Percentiles rank a stretch among this genome's conserved stretches.
Conservation (phyloP, 2,113 vertebrate genomes). For the Gracilinanus agilis region DNA sequence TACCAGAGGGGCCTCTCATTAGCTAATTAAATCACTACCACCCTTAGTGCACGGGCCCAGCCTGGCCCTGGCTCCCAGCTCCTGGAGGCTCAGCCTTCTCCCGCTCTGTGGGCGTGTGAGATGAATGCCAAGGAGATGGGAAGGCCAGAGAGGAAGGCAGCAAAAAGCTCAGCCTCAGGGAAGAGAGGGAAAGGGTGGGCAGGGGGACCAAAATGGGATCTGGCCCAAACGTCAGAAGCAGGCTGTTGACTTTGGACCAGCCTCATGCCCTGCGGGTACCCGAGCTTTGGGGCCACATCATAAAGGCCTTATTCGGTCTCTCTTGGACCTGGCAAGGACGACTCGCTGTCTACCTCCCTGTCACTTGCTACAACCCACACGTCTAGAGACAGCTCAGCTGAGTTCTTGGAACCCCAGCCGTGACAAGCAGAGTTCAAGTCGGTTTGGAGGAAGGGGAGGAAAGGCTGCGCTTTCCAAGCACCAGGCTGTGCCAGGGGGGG, state of each 20-base stretch:
- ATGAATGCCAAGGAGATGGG: neutral
- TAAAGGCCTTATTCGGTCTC: neutral
- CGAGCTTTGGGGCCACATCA: neutral
- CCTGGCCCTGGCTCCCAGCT: neutral
- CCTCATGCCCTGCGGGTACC: neutral
- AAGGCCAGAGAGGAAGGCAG: neutral
- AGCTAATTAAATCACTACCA: constrained; percentile 8
- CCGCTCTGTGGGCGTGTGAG: neutral
- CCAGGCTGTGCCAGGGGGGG: no score
- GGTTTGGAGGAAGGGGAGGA: neutral
- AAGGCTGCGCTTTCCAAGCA: neutral
- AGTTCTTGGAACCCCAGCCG: neutral
- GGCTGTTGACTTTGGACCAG: neutral
- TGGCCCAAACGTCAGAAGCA: neutral
- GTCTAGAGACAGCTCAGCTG: neutral
- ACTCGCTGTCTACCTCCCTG: neutral
- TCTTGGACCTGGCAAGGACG: neutral
- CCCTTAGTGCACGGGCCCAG: neutral
- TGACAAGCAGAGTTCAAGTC: neutral
- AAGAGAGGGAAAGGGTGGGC: neutral
- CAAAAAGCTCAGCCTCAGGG: neutral
- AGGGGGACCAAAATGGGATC: neutral
- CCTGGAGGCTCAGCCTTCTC: neutral
- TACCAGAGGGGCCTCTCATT: neutral
- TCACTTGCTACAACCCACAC: neutral